Evolutionary conservation across 2,888 invertebrate genomes (phyloP).

Genomic region (Diaphora mendica): DNA sequence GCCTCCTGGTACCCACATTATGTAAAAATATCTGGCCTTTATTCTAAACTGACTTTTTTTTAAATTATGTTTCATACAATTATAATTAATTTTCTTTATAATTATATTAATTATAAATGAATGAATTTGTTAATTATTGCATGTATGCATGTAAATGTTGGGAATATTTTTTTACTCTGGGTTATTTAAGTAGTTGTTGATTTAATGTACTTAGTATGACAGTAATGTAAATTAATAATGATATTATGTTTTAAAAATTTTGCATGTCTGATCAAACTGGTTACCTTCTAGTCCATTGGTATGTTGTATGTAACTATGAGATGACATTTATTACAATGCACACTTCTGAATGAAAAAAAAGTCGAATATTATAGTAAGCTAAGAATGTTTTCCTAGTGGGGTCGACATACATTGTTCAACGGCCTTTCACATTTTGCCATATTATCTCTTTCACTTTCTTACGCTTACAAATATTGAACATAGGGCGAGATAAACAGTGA

Average conservation of each 20-base stretch:
- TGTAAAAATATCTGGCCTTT: slow-evolving; percentile 72
- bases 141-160: neutral
- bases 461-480: no score
- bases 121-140: neutral
- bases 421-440: neutral
- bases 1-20: slow-evolving; percentile 89
- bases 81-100: neutral
- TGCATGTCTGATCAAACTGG: neutral
- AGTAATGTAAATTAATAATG: slow-evolving; percentile 4
- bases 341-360: neutral
- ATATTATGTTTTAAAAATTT: neutral
- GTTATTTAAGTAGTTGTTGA: neutral
- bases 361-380: neutral
- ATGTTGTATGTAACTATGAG: neutral
- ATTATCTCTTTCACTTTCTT: neutral
- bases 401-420: neutral
- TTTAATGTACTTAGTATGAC: slow-evolving; percentile 14
- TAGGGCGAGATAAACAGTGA: no score
- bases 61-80: neutral
- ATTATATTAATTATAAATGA: neutral
- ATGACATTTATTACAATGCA: neutral
- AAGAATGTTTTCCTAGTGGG: neutral
- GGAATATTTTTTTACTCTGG: neutral
- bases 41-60: slow-evolving; percentile 41
- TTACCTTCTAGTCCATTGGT: neutral